Evolutionary conservation across 2,888 invertebrate species (phyloP), one percentile per base, ranked within the genome.

Genomic region (Pyrrhia umbra): DNA sequence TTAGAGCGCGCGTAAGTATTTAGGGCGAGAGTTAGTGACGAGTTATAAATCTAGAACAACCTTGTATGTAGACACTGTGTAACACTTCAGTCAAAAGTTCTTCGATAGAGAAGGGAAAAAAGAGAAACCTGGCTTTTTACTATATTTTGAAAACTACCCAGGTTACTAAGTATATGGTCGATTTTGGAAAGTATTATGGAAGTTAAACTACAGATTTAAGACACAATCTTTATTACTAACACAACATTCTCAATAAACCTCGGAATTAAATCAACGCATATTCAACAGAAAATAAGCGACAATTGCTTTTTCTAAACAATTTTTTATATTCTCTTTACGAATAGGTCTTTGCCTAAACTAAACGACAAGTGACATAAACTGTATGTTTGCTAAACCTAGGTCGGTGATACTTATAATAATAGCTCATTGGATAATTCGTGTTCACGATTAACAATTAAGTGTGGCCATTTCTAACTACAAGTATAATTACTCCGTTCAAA

Each of bases 201-300:
- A 73, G 16, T 52, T 2, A 77, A 76, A 80, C 57, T 45, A 20
- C 59, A 55, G 5, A n/a, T 34, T 83, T 75, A 83, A 87, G 91
- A 92, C 89, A 92, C 88, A 89, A 88, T 88, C 80, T 92, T 91
- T 89, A 90, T 92, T 91, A 86, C 84, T 90, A 93, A 93, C 87
- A 90, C 90, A 92, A 90, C 85, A 86, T 88, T 88, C 72, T 84
- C 84, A 73, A 80, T 76, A 86, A 85, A 87, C 68, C 56, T 85
- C 73, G 54, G 68, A 83, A 82, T 86, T 77, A 84, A 88, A 88
- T 78, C 16, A 87, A 88, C 77, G 81, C 82, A 83, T 69, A 47
- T 42, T 69, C 21, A 89, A 88, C 80, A 68, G 34, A 88, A 89
- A 74, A 55, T 56, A 88, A 88, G 87, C 85, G 68, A 83, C 67